Conservation (phyloP, 2,113 vertebrate genomes). For the Coptodon rendalli region DNA sequence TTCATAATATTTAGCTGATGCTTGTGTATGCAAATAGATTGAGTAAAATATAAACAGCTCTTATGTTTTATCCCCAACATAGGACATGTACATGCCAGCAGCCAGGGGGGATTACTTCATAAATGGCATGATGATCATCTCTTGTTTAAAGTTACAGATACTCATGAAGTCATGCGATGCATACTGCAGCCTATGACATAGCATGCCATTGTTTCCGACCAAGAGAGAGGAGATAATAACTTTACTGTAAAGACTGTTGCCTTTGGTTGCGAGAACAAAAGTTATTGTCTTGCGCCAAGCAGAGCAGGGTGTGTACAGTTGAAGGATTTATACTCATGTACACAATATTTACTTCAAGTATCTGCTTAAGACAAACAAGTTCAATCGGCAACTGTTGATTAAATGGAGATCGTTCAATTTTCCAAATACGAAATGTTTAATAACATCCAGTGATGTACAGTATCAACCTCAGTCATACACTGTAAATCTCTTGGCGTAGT, state of each 20-base stretch:
- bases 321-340: not conserved
- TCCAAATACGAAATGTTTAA: not conserved
- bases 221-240: not conserved
- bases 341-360: not conserved
- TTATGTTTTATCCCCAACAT: not conserved
- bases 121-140: not conserved
- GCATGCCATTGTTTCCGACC: not conserved
- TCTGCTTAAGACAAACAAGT: not conserved
- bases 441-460: not conserved
- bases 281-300: not conserved
- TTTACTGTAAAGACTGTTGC: not conserved
- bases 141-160: not conserved
- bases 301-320: not conserved
- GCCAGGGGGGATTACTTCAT: not conserved
- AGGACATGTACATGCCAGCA: not conserved
- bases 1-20: not conserved
- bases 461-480: not conserved
- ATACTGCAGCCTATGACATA: not conserved
- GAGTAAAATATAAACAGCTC: not conserved
- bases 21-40: not conserved
- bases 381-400: not conserved
- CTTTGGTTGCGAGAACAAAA: not conserved
- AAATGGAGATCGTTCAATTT: not conserved
- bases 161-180: not conserved
- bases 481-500: not conserved